phyloP scores from a whole-genome alignment of 2,888 invertebrate species.

The Amphimallon solstitiale region DNA sequence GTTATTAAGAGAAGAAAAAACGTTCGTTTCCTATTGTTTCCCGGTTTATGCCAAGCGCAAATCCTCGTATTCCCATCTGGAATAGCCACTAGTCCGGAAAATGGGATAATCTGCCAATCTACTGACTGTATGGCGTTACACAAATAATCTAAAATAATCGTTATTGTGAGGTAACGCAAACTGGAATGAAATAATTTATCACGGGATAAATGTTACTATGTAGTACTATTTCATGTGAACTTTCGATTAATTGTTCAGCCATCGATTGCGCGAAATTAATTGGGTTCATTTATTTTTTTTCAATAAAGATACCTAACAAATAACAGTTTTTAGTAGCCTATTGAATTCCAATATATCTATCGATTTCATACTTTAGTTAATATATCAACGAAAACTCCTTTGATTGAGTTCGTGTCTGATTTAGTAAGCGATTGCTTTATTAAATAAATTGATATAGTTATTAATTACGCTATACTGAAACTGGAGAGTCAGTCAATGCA shows the following conservation, averaged over 20 bases:
- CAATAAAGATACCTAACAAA: not conserved
- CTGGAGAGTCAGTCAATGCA: no score
- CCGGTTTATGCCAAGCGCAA: constrained; percentile 7
- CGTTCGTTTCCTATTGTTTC: constrained; percentile 11
- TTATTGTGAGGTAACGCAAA: not conserved
- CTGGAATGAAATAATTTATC: constrained; percentile 15
- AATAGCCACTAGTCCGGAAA: constrained; percentile 13
- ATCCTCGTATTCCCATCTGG: not conserved
- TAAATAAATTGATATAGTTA: no score
- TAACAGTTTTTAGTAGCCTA: no score
- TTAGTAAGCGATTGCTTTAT: no score
- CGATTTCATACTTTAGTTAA: no score
- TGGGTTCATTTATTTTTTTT: not conserved
- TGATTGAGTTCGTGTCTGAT: no score
- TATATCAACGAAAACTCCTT: no score
- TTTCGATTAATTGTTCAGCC: constrained; percentile 2
- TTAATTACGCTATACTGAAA: no score
- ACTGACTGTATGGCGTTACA: constrained; percentile 4
- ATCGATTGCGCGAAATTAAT: not conserved
- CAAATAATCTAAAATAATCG: constrained; percentile 25
- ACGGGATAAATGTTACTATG: not conserved
- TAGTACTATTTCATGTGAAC: not conserved
- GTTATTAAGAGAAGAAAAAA: not conserved
- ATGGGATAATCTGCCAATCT: constrained; percentile 24
- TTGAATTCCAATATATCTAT: no score